Evolutionary conservation across 1,140 invertebrate genomes (phyloP), one percentile per base, ranked within the genome.

Genomic region (Melitaea cinxia): DNA sequence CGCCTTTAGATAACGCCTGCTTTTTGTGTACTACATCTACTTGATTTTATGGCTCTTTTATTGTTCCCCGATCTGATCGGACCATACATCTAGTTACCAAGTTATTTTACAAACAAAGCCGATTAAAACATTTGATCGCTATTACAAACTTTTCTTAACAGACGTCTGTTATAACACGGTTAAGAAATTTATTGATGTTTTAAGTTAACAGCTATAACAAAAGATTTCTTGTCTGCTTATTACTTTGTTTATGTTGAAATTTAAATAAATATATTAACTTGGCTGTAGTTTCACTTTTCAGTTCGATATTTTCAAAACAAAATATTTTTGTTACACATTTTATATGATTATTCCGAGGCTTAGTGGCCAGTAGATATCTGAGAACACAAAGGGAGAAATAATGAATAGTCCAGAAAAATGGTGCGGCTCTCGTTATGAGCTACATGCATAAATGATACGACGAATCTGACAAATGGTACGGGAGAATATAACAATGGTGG

Each of bases 401-500:
- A 88, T 87, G 86, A 89, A 88, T 84, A 80, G 77, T 81, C 80
- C 71, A 87, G 83, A 88, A 90, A 88, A 90, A 87, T 78, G 80
- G 73, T 71, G 75, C 78, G 70, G 74, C 70, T 82, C 84, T 85
- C 80, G 85, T 89, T 88, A 89, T 80, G 83, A 85, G 78, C 83
- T 69, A 86, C 83, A 88, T 91, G 80, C 88, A 91, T 88, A 91
- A 89, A 89, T 91, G 88, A 91, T 89, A 88, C 80, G 73, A 75
- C 78, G 78, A 91, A 91, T 91, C 86, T 89, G 88, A 88, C 88
- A 89, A 91, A 91, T 89, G 86, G 84, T 68, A 80, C 83, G 88
- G 86, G 85, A 87, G 77, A 89, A 78, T 87, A 89, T 91, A 91
- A 91, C 88, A 89, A 91, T 87, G 85, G 78, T 88, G 85, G 83